Evolutionary conservation across 2,888 invertebrate species (phyloP).

Genomic region (Heliconius cydno): DNA sequence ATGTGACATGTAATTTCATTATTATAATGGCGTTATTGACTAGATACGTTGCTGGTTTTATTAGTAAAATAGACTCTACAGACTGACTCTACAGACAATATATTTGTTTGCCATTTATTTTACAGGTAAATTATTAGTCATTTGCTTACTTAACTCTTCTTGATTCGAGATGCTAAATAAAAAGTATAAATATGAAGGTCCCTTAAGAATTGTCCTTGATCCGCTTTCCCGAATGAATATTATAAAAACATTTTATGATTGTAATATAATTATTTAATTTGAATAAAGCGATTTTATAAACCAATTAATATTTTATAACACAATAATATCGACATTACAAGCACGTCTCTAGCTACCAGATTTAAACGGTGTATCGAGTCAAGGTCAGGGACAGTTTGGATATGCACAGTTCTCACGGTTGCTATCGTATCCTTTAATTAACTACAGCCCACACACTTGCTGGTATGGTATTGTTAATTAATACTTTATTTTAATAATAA

Average conservation of each 20-base stretch:
- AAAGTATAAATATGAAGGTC: not conserved
- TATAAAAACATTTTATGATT: not conserved
- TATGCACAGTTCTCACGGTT: slow-evolving; percentile 47
- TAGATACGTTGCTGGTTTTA: not conserved
- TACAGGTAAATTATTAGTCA: not conserved
- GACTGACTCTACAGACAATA: too few relatives aligned
- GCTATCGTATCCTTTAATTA: slow-evolving; percentile 55
- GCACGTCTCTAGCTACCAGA: slow-evolving; percentile 29
- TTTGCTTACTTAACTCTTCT: not conserved
- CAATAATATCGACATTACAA: slow-evolving; percentile 19
- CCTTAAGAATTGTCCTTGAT: slow-evolving; percentile 10
- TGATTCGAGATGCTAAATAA: not conserved
- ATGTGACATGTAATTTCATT: not conserved
- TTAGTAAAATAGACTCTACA: not conserved
- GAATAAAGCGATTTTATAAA: not conserved
- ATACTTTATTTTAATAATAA: not conserved
- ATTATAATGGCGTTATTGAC: not conserved
- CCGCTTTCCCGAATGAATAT: not conserved
- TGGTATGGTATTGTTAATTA: slow-evolving; percentile 35
- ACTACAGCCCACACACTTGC: slow-evolving; percentile 41
- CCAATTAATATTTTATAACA: not conserved
- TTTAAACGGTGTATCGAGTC: slow-evolving; percentile 43
- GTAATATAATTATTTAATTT: not conserved
- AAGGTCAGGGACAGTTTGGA: slow-evolving; percentile 49
- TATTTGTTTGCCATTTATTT: not conserved